Evolutionary conservation across 2,888 invertebrate species (phyloP), one percentile per base, ranked within the genome.

Genomic region (Scelioninae gen. 1): DNA sequence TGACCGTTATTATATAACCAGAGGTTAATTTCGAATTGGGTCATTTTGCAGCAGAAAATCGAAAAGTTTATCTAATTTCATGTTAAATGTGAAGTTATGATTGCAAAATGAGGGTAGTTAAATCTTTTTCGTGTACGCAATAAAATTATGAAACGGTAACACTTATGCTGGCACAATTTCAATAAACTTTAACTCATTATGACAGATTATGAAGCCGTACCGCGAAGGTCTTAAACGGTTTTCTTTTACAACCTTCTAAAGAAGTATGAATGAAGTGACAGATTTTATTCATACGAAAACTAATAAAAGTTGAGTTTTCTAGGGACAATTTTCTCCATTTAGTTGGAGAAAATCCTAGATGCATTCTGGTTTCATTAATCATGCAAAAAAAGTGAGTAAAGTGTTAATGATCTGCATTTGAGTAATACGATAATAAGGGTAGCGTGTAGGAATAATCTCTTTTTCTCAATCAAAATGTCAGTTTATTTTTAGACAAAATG

Each of bases 1-100:
- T 81, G 84, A 69, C 69, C 66, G 79, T 72, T 75, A 85, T 91
- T 90, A 89, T 84, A 86, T 89, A 91, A 91, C 86, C 32, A 60
- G n/a, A n/a, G 74, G 82, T 84, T 85, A 87, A 88, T 86, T 87
- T 86, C 53, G 62, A 88, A 86, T 82, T 86, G 85, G 88, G 85
- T 88, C 88, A 86, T 77, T 23, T 82, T 76, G 53, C 32, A 23
- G 16, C 16, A 15, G 4, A 85, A 85, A 79, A 82, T 82, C 85
- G 82, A 82, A 58, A 58, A 68, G 83, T 81, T 84, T 71, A 66
- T 81, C 51, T 78, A 72, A 43, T 49, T 55, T 32, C 15, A 34
- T 55, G 55, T 55, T 55, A 34, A 45, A 60, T 43, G 43, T 13
- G 60, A 29, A 60, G 23, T 60, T 60, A 60, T 45, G 60, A 60